These are phyloP conservation scores for Heteractis magnifica DNA, from an alignment of 92 coral and sea anemone genomes.

Conservation along the genomic window DNA sequence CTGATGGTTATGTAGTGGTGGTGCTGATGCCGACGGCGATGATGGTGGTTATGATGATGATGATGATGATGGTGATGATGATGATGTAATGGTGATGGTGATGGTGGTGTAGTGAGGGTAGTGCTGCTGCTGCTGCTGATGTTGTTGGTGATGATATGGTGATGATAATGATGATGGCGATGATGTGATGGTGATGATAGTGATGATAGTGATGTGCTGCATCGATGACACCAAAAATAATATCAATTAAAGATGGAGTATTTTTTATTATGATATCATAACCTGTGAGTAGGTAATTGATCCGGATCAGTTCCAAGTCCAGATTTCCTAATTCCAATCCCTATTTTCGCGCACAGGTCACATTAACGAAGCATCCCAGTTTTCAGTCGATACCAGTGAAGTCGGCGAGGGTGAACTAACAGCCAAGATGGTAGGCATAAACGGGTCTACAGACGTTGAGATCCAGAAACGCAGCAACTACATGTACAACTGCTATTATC, in stretches of 20 bases:
- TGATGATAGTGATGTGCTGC: neutral
- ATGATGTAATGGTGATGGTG: neutral
- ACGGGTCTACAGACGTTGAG: conserved; percentile 80
- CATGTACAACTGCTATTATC: conserved; percentile 80
- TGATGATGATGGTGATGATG: neutral
- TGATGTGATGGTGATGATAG: neutral
- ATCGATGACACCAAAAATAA: neutral
- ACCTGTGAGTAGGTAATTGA: neutral
- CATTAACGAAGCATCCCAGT: conserved; percentile 78
- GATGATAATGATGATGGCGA: neutral
- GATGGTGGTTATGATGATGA: neutral
- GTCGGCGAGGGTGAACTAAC: conserved; percentile 78
- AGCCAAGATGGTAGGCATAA: conserved; percentile 72
- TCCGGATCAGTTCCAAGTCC: neutral
- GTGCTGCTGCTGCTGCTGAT: too few species aligned
- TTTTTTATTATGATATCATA: too few species aligned
- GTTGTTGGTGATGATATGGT: neutral
- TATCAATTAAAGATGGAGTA: too few species aligned
- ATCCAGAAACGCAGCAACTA: conserved; percentile 61
- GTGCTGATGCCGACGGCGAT: neutral
- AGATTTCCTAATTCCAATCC: neutral
- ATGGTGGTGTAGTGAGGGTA: neutral
- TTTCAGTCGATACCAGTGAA: conserved; percentile 70
- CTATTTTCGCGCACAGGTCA: conserved; percentile 44
- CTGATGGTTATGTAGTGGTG: neutral